A percentile compares a stretch with the other conserved stretches of the same genome.
These are phyloP conservation scores for Melanerpes formicivorus DNA, from an alignment of 2,113 vertebrate genomes.

Conservation along the genomic window DNA sequence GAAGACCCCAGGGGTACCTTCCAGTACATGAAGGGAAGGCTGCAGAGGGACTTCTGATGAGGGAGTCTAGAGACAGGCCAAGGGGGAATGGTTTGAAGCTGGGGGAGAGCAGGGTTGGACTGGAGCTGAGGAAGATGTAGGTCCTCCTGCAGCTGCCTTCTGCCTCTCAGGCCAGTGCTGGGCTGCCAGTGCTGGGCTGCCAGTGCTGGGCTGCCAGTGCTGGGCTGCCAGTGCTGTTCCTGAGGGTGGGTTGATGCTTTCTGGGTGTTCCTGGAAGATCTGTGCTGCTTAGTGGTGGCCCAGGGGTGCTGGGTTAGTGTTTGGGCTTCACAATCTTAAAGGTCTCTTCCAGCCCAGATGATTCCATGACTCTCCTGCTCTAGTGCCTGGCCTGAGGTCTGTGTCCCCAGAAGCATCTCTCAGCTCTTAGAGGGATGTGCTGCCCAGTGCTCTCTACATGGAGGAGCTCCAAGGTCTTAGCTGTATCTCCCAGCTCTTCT, in stretches of 20 bases:
- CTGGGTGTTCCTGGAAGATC: background rate
- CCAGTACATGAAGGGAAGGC: too few species aligned
- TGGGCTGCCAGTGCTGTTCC: background rate
- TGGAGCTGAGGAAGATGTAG: too few species aligned
- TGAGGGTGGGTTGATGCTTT: background rate
- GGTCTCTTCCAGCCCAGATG: too few species aligned
- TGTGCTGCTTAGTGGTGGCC: too few species aligned
- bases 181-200: background rate
- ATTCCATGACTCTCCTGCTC: background rate
- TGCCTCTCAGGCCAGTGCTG: background rate
- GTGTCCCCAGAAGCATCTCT: background rate
- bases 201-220: background rate
- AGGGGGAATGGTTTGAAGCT: too few species aligned
- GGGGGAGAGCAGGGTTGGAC: too few species aligned
- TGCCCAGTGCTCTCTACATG: rapidly evolving
- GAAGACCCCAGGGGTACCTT: too few species aligned
- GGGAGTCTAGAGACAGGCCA: too few species aligned
- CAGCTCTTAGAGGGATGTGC: background rate
- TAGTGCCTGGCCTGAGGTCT: background rate
- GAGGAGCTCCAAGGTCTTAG: background rate
- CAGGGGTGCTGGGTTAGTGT: too few species aligned
- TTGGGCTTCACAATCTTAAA: too few species aligned
- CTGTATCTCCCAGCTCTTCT: background rate
- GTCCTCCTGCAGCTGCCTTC: background rate
- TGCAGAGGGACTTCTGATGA: too few species aligned